phyloP scores from a whole-genome alignment of 2,113 vertebrate species.

The Neodon shergylaensis region DNA sequence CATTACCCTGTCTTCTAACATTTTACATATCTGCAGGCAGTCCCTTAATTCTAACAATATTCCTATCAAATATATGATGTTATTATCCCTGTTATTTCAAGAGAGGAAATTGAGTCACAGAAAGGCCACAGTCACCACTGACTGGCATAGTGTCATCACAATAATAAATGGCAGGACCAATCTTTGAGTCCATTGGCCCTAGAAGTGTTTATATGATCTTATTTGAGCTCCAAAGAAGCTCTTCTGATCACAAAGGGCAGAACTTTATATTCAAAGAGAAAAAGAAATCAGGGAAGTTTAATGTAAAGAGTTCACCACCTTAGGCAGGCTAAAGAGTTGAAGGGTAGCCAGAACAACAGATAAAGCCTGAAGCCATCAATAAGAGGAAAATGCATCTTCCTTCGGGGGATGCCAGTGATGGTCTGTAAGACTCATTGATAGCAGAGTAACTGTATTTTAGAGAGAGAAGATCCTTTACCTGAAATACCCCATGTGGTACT shows the following conservation, averaged over 20 bases:
- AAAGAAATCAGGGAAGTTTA: neutral
- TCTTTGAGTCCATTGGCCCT: neutral
- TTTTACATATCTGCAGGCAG: neutral
- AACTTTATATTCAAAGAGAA: neutral
- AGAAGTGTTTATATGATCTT: neutral
- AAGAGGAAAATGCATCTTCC: neutral
- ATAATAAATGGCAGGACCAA: neutral
- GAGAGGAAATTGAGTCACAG: slow-evolving; percentile 22
- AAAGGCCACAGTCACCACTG: neutral
- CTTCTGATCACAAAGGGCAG: slow-evolving; percentile 4
- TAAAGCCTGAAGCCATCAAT: accelerated
- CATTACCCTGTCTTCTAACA: neutral
- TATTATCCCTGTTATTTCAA: neutral
- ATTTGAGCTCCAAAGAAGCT: neutral
- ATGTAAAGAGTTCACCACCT: neutral
- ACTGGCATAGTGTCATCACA: neutral
- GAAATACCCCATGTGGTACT: slow-evolving; percentile 98
- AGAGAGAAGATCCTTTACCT: slow-evolving; percentile 86
- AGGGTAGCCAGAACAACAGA: neutral
- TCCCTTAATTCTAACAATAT: neutral
- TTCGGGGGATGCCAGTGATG: neutral
- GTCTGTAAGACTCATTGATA: neutral
- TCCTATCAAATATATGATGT: neutral
- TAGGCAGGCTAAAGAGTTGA: neutral
- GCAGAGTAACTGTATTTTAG: neutral